These are phyloP conservation scores for Helleia helle DNA, from an alignment of 2,888 invertebrate genomes.

Conservation along the genomic window DNA sequence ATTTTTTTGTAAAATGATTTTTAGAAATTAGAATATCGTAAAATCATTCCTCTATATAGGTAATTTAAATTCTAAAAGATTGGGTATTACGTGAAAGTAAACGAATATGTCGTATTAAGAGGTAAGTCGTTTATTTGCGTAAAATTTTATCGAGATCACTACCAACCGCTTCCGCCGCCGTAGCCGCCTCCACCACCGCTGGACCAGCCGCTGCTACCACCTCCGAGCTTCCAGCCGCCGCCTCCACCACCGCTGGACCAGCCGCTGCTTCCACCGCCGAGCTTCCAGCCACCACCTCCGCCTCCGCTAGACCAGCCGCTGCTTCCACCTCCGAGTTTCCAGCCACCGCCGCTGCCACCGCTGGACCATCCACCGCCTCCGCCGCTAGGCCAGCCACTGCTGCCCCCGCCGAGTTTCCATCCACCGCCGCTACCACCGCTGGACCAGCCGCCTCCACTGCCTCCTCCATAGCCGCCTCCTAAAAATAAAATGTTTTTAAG, in stretches of 20 bases:
- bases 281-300: slow-evolving; percentile 13
- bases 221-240: slow-evolving; percentile 24
- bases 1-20: no score
- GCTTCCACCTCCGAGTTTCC: slow-evolving; percentile 34
- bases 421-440: slow-evolving; percentile 27
- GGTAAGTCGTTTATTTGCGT: slow-evolving; percentile 48
- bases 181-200: slow-evolving; percentile 25
- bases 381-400: slow-evolving; percentile 32
- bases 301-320: slow-evolving; percentile 25
- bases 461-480: slow-evolving; percentile 16
- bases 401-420: slow-evolving; percentile 28
- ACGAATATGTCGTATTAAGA: slow-evolving; percentile 22
- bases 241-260: slow-evolving; percentile 23
- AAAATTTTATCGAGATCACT: slow-evolving; percentile 37
- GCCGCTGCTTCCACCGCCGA: slow-evolving; percentile 13
- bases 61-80: not conserved
- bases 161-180: slow-evolving; percentile 41
- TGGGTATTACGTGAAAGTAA: slow-evolving; percentile 19
- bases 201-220: slow-evolving; percentile 27
- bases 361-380: slow-evolving; percentile 32
- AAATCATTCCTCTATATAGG: not conserved
- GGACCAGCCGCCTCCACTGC: slow-evolving; percentile 22
- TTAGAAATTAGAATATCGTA: no score
- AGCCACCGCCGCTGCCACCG: slow-evolving; percentile 35
- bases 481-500: not conserved